These are phyloP conservation scores for Serripes groenlandicus DNA, from an alignment of 2,888 invertebrate genomes.

Conservation along the genomic window DNA sequence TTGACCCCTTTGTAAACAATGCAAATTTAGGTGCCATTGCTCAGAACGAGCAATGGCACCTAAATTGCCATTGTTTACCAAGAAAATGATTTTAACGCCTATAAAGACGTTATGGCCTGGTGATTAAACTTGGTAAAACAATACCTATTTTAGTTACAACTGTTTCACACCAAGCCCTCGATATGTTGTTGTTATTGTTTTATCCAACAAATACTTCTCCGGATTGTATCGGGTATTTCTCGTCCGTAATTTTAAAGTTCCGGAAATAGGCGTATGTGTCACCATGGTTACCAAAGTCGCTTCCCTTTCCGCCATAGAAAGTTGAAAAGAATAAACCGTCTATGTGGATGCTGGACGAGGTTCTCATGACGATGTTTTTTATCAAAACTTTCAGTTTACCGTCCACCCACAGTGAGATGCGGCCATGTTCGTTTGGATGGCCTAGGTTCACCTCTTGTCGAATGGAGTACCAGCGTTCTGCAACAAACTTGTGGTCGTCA, in stretches of 20 bases:
- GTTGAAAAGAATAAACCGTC: slow-evolving; percentile 77
- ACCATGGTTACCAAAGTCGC: slow-evolving; percentile 68
- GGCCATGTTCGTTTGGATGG: slow-evolving; percentile 54
- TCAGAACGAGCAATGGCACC: too few relatives aligned
- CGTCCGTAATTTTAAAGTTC: slow-evolving; percentile 68
- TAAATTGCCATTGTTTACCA: too few relatives aligned
- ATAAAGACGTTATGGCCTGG: too few relatives aligned
- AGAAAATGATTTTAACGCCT: too few relatives aligned
- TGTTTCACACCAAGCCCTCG: too few relatives aligned
- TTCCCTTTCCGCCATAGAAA: slow-evolving; percentile 74
- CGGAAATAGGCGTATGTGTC: slow-evolving; percentile 75
- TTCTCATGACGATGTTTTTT: slow-evolving; percentile 65
- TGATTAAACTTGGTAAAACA: too few relatives aligned
- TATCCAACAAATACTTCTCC: not conserved
- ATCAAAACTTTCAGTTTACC: slow-evolving; percentile 52
- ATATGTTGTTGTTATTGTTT: too few relatives aligned
- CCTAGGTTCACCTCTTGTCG: slow-evolving; percentile 74
- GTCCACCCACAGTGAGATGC: slow-evolving; percentile 70
- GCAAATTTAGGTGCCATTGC: too few relatives aligned
- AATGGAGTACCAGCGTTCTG: slow-evolving; percentile 71
- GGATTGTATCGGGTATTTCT: not conserved
- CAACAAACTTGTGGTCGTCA: slow-evolving; percentile 54
- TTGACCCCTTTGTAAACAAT: too few relatives aligned
- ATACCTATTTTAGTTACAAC: too few relatives aligned
- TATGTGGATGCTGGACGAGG: slow-evolving; percentile 59